Evolutionary conservation across 2,797 vertebrate species (phyloP).

Genomic region (Intellagama lesueurii): DNA sequence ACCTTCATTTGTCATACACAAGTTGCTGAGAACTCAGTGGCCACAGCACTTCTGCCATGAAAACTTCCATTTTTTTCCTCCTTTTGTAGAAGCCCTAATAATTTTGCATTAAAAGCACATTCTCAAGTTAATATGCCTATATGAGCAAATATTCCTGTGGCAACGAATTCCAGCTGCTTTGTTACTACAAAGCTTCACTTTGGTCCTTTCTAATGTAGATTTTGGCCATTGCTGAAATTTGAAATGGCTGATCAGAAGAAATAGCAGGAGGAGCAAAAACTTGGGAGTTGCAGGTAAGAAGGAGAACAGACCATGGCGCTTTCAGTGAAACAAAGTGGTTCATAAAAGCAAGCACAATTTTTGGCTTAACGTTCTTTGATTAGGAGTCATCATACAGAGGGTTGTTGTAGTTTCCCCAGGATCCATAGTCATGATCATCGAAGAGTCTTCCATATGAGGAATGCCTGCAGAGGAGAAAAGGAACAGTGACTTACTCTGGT

Average conservation of each 20-base stretch:
- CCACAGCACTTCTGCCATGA: constrained; percentile 12
- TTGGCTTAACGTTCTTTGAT: constrained; percentile 50
- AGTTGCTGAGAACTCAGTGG: constrained; percentile 8
- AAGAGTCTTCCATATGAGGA: constrained; percentile 86
- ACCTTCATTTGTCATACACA: background rate
- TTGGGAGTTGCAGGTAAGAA: constrained; percentile 45
- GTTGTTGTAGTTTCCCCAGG: constrained; percentile 89
- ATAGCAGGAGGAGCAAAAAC: constrained; percentile 34
- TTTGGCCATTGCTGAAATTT: constrained; percentile 27
- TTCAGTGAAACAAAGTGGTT: constrained; percentile 71
- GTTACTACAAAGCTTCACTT: background rate
- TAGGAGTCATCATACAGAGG: constrained; percentile 89
- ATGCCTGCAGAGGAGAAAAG: constrained; percentile 74
- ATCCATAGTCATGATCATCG: constrained; percentile 81
- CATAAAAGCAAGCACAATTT: constrained; percentile 71
- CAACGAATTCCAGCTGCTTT: background rate
- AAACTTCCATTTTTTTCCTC: constrained; percentile 21
- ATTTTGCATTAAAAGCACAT: background rate
- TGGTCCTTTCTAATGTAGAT: constrained; percentile 9
- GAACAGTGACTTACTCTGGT: constrained; percentile 30
- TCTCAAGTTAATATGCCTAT: background rate
- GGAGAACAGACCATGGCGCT: constrained; percentile 50
- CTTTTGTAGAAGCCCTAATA: constrained; percentile 22
- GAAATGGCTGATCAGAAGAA: constrained; percentile 26
- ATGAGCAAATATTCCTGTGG: background rate